phyloP scores from a whole-genome alignment of 2,113 vertebrate genomes.

The Copsychus sechellarum region DNA sequence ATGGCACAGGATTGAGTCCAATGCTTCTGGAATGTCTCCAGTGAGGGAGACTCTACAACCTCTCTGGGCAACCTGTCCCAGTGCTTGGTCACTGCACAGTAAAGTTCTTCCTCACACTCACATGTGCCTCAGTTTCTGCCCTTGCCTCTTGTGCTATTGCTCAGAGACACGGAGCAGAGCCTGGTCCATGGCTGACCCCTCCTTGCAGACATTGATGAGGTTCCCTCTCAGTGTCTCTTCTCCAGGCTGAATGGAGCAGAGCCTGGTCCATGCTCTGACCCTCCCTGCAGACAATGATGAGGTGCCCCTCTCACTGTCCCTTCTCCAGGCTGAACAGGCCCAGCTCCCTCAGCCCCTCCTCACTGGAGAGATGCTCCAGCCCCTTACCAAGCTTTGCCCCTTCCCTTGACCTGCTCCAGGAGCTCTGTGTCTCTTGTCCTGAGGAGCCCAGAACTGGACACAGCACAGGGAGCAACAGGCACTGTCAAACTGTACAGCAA shows the following conservation, averaged over 20 bases:
- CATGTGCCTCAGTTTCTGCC: background rate
- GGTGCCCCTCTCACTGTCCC: background rate
- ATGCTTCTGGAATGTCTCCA: background rate
- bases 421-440: background rate
- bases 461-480: background rate
- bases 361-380: background rate
- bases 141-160: background rate
- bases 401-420: background rate
- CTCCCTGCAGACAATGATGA: background rate
- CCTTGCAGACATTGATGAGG: background rate
- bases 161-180: accelerated
- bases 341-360: background rate
- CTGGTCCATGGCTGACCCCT: background rate
- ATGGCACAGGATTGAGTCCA: background rate
- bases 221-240: background rate
- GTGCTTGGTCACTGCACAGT: background rate
- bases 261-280: background rate
- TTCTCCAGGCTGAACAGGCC: too few relatives aligned
- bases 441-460: background rate
- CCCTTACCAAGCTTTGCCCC: background rate
- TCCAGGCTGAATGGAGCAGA: background rate
- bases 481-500: background rate
- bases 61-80: background rate
- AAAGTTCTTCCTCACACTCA: background rate
- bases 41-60: background rate